Conservation (phyloP, 1,140 invertebrate species). For the Nylanderia fulva region DNA sequence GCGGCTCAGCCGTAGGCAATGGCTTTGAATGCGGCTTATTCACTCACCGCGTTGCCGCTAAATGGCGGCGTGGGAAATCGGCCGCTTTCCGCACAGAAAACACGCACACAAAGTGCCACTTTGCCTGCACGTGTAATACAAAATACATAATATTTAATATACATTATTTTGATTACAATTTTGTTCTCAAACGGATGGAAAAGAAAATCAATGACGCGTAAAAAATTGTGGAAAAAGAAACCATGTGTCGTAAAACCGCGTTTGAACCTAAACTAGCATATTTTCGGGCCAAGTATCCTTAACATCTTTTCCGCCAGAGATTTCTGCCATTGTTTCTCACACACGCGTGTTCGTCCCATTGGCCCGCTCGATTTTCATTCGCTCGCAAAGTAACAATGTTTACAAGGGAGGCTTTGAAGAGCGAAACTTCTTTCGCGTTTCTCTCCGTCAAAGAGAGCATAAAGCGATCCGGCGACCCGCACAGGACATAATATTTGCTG, state of each 20-base stretch:
- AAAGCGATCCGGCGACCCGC: conserved; percentile 54
- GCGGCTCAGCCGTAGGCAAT: no score
- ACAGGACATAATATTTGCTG: conserved; percentile 52
- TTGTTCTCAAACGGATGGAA: neutral
- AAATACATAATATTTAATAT: no score
- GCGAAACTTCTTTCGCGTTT: conserved; percentile 58
- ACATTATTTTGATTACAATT: no score
- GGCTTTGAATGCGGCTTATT: no score
- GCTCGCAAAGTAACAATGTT: conserved; percentile 56
- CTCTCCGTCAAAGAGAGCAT: conserved; percentile 50
- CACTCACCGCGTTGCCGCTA: no score
- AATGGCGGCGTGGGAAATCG: no score
- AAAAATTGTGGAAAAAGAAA: neutral
- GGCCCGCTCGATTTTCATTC: conserved; percentile 43
- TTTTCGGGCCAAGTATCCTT: neutral
- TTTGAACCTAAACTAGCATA: conserved; percentile 12
- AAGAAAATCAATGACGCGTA: neutral
- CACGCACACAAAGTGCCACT: no score
- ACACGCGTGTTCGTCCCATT: neutral
- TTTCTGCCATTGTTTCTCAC: conserved; percentile 25
- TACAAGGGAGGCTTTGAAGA: conserved; percentile 55
- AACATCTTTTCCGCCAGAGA: conserved; percentile 22
- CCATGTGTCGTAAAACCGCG: neutral
- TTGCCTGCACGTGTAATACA: no score
- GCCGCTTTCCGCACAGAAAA: no score